Evolutionary conservation across 2,888 invertebrate genomes (phyloP), one percentile per base, ranked within the genome.

Genomic region (Itoplectis maculator): DNA sequence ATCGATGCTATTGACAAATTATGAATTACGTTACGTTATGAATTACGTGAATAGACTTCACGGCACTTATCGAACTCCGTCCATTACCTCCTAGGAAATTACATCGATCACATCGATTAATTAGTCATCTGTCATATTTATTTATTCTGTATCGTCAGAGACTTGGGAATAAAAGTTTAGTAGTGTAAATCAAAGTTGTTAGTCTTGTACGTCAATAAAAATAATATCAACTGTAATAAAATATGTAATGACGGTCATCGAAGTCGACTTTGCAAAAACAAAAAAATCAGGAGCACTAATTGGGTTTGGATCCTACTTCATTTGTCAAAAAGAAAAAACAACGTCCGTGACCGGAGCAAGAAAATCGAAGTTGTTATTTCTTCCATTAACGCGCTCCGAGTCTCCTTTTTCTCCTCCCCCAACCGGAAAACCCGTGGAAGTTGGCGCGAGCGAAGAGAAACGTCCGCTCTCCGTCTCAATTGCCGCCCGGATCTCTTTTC

Each of bases 41-140:
- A 4, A 9, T 18, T 40, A n/a, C 65, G 56, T 9, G 42, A 47
- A 63, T 61, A 9, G 2, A 7, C 23, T 29, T 73, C 49, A 37
- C 42, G 65, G 70, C 8, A 47, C 83, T 83, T 86, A 83, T 86
- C 86, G 68, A 83, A 84, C 69, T 84, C 85, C 81, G 86, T 86
- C 84, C 86, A 80, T 79, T 78, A 15, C 7, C 13, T 65, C 18
- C 45, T 42, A 37, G 47, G 23, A n/a, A 45, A 59, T 63, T 37
- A 15, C 9, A 56, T 47, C 23, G 47, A 78, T 63, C 8, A 13
- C 2, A 40, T 45, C 45, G 45, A 65, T 49, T 9, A 23, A 49
- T 66, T 23, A 23, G 40, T 54, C 1, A 45, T 15, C 15, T 59
- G 37, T 1, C 20, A 61, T 59, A 1, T 15, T n/a, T 59, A n/a